Conservation (phyloP, 1,140 invertebrate species). For the Rhyacophila brunnea region DNA sequence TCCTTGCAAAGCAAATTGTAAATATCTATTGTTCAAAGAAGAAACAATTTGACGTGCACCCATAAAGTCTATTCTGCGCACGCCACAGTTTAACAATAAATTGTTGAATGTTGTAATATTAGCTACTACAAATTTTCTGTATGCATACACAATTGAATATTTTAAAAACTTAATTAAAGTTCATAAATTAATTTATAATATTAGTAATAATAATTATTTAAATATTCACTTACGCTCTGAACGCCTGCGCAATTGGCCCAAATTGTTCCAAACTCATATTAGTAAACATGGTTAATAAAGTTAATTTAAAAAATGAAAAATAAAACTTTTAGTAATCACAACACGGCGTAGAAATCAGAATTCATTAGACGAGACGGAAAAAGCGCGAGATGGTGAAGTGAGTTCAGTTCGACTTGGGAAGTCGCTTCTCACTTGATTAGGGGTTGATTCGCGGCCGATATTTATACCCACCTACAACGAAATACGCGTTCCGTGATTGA, state of each 20-base stretch:
- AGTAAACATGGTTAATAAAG: slow-evolving; percentile 18
- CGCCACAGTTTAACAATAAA: no score
- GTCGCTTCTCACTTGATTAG: slow-evolving; percentile 34
- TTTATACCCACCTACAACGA: slow-evolving; percentile 15
- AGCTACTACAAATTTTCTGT: no score
- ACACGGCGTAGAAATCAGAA: background rate
- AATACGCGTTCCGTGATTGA: slow-evolving; percentile 23
- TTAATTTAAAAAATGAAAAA: background rate
- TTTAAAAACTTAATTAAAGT: no score
- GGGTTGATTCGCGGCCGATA: background rate
- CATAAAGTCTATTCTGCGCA: no score
- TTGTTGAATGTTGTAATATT: no score
- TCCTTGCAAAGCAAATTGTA: no score
- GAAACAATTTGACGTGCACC: no score
- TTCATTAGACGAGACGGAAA: background rate
- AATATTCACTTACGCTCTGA: slow-evolving; percentile 12
- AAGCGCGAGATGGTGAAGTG: slow-evolving; percentile 15
- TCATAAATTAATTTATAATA: background rate
- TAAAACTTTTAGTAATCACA: background rate
- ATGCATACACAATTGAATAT: no score
- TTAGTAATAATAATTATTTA: background rate
- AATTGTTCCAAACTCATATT: slow-evolving; percentile 11
- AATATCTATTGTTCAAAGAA: no score
- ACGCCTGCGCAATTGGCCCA: slow-evolving; percentile 14
- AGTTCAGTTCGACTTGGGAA: slow-evolving; percentile 33